Evolutionary conservation across 2,113 vertebrate species (phyloP).

Genomic region (Tonatia bakeri): DNA sequence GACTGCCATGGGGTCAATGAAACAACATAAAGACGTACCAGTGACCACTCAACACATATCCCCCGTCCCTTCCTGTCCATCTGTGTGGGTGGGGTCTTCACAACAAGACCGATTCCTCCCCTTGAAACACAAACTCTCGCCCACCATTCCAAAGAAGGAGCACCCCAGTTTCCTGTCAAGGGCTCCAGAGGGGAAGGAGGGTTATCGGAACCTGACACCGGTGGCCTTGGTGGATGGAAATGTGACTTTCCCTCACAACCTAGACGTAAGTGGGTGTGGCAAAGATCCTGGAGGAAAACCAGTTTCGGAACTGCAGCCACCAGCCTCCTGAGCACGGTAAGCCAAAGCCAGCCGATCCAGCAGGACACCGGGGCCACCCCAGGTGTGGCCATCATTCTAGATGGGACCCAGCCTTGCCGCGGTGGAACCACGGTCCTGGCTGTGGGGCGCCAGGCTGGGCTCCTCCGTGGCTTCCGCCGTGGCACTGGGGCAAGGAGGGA

Average conservation of each 20-base stretch:
- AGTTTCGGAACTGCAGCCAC: neutral
- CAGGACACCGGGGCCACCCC: neutral
- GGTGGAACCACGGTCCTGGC: neutral
- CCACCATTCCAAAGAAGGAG: neutral
- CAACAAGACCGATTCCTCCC: neutral
- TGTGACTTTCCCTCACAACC: neutral
- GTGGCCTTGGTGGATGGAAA: neutral
- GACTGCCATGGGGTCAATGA: rapidly evolving
- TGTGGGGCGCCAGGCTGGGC: neutral
- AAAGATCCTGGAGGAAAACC: neutral
- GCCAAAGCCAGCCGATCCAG: neutral
- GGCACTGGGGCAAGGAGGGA: neutral
- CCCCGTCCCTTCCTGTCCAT: neutral
- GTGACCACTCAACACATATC: rapidly evolving
- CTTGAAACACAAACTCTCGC: neutral
- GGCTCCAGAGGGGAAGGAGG: too few species aligned
- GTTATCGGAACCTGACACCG: rapidly evolving
- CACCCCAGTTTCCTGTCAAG: neutral
- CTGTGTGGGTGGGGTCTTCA: neutral
- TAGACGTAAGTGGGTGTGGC: neutral
- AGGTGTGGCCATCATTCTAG: too few species aligned
- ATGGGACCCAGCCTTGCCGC: neutral
- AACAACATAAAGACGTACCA: neutral
- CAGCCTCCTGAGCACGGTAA: neutral
- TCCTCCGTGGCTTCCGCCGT: neutral